Base-by-base conservation (phyloP, 37 sponge, comb jelly and placozoan species). In the Haliclona indistincta region DNA sequence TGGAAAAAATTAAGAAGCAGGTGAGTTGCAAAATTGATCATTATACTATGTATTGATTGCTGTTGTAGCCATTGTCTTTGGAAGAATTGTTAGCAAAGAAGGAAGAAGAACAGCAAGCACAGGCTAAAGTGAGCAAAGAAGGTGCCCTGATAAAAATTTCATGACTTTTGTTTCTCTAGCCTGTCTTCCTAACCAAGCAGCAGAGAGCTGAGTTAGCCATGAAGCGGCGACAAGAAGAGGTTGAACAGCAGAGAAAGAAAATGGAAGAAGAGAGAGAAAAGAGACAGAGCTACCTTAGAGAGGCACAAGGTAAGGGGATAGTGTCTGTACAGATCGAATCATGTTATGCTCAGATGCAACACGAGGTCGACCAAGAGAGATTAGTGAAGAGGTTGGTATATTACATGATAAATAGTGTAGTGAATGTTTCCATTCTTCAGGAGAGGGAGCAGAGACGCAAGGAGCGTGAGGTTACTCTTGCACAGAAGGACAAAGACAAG, bases 11-110 rank as follows among this genome's bases (percentile, higher is more conserved):
- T n/a, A n/a, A n/a, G n/a, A n/a, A n/a, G n/a, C n/a, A n/a, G n/a
- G n/a, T n/a, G n/a, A n/a, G n/a, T n/a, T n/a, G n/a, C n/a, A n/a
- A n/a, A n/a, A n/a, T n/a, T n/a, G 25, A 41, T 3, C 23, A 68
- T 42, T n/a, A 44, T 38, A n/a, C 4, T 40, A 15, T 5, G 39
- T 45, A 19, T 29, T 32, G 0, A 55, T 28, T 29, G 23, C 45
- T 53, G 23, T 28, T 43, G 28, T 81, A 97, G 92, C 97, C 97
- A 8, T 79, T 97, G 30, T 97, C 97, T 19, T 54, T 97, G 63
- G 97, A 97, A 28, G 94, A 97, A 54, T 43, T 97, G 68, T 73
- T 97, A 61, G 89, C 92, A 0, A 94, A 91, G 72, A 86, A 75
- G 53, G 81, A 88, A 36, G 82, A 84, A 65, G 89, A 91, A 55